Evolutionary conservation across 1,140 invertebrate species (phyloP).

Genomic region (Drosophila takahashii): DNA sequence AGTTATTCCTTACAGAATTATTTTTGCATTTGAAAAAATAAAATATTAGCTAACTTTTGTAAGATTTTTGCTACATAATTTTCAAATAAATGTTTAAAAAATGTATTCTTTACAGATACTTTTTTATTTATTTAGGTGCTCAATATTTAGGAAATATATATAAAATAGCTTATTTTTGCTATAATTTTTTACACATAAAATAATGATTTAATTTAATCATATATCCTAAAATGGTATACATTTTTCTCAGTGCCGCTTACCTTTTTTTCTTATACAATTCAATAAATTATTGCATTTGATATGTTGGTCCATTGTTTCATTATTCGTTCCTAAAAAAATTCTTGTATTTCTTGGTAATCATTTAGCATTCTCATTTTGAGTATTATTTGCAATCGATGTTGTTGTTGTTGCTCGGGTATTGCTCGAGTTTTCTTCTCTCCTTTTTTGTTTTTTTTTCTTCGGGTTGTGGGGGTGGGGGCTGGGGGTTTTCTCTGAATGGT

Average conservation of each 20-base stretch:
- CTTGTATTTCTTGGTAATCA: constrained; percentile 60
- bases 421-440: constrained; percentile 10
- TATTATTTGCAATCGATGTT: constrained; percentile 24
- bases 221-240: not conserved
- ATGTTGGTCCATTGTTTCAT: constrained; percentile 84
- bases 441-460: not conserved
- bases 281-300: constrained; percentile 84
- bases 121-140: too few relatives aligned
- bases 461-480: too few relatives aligned
- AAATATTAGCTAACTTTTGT: too few relatives aligned
- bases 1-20: too few relatives aligned
- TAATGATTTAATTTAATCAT: too few relatives aligned
- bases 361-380: constrained; percentile 4
- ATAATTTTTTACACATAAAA: too few relatives aligned
- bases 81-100: too few relatives aligned
- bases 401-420: constrained; percentile 6
- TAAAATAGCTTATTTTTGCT: too few relatives aligned
- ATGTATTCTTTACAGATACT: too few relatives aligned
- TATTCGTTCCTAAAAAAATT: constrained; percentile 83
- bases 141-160: too few relatives aligned
- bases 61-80: too few relatives aligned
- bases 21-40: too few relatives aligned
- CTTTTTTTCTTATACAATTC: constrained; percentile 78
- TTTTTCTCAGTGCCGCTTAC: constrained; percentile 28
- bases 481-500: not conserved